These are phyloP conservation scores for Leiothrix lutea DNA, from an alignment of 2,113 vertebrate species.

Conservation along the genomic window DNA sequence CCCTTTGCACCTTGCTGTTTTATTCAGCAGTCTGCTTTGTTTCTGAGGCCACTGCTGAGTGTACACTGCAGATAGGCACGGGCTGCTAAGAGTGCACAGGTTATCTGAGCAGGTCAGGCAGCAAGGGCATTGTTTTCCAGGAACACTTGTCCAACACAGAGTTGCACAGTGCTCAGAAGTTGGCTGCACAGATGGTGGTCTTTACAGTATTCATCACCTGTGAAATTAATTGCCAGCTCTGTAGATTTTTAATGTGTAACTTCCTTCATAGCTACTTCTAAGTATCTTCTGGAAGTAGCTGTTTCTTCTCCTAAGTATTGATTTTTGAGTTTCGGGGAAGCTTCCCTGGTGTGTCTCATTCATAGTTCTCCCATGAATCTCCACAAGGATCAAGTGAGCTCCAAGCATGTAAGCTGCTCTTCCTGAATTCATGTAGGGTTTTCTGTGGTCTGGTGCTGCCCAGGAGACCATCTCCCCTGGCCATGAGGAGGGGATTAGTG, in stretches of 20 bases:
- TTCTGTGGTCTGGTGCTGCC: not conserved
- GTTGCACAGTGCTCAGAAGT: not conserved
- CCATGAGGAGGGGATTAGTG: not conserved
- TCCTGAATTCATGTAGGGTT: not conserved
- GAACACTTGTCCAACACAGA: rapidly evolving
- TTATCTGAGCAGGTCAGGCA: not conserved
- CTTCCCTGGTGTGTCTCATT: not conserved
- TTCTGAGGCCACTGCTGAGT: not conserved
- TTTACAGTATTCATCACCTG: not conserved
- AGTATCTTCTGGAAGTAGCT: not conserved
- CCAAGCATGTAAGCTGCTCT: rapidly evolving
- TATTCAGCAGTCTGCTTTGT: not conserved
- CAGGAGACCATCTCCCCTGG: not conserved
- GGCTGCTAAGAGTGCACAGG: not conserved
- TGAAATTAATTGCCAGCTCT: not conserved
- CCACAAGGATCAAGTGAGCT: not conserved
- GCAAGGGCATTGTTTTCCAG: not conserved
- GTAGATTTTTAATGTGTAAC: not conserved
- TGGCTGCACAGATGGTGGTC: not conserved
- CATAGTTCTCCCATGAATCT: not conserved
- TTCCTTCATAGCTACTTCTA: not conserved
- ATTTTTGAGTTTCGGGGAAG: rapidly evolving
- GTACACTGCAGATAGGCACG: not conserved
- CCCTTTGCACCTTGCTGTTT: not conserved
- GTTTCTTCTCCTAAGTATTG: not conserved